phyloP scores from a whole-genome alignment of 2,888 invertebrate species.

The Coelogynopora nodosa region DNA sequence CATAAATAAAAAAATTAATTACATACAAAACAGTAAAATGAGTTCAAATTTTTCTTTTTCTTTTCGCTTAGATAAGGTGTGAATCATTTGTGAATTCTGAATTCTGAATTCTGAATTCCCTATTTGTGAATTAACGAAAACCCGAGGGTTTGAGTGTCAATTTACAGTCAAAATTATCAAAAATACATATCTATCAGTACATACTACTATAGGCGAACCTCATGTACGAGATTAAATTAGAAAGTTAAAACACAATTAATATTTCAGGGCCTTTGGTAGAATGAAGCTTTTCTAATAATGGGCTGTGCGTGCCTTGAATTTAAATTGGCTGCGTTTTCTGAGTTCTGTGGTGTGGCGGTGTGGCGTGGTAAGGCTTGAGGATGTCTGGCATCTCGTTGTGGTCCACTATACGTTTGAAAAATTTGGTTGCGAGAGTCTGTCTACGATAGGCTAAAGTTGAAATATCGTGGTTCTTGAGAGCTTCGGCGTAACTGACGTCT shows the following conservation, averaged over 20 bases:
- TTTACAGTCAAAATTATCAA: too few species aligned
- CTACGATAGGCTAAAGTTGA: not conserved
- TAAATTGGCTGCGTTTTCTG: not conserved
- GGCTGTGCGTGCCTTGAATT: not conserved
- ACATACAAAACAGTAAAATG: too few species aligned
- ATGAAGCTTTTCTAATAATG: not conserved
- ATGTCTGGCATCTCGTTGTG: too few species aligned
- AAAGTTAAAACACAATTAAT: not conserved
- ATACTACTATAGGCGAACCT: not conserved
- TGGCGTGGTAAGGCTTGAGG: too few species aligned
- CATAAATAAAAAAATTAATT: too few species aligned
- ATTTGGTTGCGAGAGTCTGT: not conserved
- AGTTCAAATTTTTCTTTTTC: too few species aligned
- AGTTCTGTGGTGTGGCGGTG: not conserved
- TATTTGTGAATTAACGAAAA: too few species aligned
- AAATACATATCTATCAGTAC: not conserved
- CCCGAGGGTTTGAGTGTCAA: not conserved
- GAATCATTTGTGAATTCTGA: too few species aligned
- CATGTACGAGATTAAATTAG: too few species aligned
- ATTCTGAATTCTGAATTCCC: too few species aligned
- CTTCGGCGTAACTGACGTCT: not conserved
- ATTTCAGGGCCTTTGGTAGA: not conserved
- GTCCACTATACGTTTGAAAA: too few species aligned
- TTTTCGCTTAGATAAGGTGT: too few species aligned
- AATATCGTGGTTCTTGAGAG: not conserved